phyloP scores from a whole-genome alignment of 1,140 invertebrate species.

The Drosophila takahashii region DNA sequence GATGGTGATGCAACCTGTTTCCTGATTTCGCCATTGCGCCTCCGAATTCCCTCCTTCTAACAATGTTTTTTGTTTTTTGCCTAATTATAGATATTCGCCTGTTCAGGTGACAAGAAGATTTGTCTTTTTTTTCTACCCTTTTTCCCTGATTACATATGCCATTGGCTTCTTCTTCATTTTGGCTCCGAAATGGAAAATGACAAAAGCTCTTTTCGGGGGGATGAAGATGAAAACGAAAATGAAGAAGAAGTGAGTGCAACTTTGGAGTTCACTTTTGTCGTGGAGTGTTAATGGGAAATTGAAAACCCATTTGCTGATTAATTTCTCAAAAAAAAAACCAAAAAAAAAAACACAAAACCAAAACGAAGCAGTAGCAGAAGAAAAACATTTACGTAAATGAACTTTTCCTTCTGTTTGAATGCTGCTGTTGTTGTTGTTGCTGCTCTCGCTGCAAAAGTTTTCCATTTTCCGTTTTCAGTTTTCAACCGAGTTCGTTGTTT shows the following conservation, averaged over 20 bases:
- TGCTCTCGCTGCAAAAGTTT: conserved; percentile 48
- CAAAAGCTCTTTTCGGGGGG: conserved; percentile 24
- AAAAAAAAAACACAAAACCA: conserved; percentile 11
- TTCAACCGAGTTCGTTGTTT: conserved; percentile 52
- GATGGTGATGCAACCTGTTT: conserved; percentile 65
- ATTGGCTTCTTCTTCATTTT: conserved; percentile 1
- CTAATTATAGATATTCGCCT: conserved; percentile 72
- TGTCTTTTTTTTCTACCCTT: conserved; percentile 23
- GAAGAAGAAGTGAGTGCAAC: conserved; percentile 9
- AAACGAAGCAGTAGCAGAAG: conserved; percentile 35
- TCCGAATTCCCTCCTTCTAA: conserved; percentile 2
- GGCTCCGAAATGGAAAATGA: conserved; percentile 21
- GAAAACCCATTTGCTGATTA: conserved; percentile 83
- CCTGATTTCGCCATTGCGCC: conserved; percentile 56
- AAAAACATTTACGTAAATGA: conserved; percentile 80
- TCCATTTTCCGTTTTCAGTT: conserved; percentile 47
- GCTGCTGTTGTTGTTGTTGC: conserved; percentile 24
- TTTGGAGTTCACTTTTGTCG: conserved; percentile 30
- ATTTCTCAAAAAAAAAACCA: conserved; percentile 49
- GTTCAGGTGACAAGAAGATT: conserved; percentile 68
- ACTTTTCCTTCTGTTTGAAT: conserved; percentile 62
- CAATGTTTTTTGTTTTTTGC: conserved; percentile 60
- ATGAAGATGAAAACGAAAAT: no score
- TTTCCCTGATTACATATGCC: conserved; percentile 37
- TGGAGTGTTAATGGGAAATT: conserved; percentile 76